Evolutionary conservation across 1,140 invertebrate genomes (phyloP).

Genomic region (Formica selysi): DNA sequence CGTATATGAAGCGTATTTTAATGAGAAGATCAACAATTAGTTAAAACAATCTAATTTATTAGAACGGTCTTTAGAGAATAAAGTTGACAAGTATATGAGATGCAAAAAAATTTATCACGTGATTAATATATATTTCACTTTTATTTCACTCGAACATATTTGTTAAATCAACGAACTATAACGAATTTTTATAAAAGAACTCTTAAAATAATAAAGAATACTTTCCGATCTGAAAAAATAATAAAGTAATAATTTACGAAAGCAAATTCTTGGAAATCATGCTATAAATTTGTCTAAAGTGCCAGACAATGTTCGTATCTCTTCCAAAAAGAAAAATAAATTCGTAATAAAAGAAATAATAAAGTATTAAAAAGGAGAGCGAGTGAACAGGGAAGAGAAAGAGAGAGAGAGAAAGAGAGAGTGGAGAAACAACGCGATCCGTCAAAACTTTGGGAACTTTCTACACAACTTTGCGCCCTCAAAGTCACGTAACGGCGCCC

Average conservation of each 20-base stretch:
- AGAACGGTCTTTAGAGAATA: not conserved
- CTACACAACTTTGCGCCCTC: not conserved
- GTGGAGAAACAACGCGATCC: not conserved
- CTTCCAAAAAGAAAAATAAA: not conserved
- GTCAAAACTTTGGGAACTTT: not conserved
- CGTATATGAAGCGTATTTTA: not conserved
- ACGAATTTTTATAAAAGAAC: not conserved
- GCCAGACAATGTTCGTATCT: not conserved
- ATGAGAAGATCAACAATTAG: conserved; percentile 20
- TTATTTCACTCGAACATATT: not conserved
- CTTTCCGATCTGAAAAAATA: not conserved
- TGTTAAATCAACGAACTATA: not conserved
- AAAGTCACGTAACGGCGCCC: conserved; percentile 24
- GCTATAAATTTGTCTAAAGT: not conserved
- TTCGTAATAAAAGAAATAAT: not conserved
- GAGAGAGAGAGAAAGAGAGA: not conserved
- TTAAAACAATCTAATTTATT: conserved; percentile 26
- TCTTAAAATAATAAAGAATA: not conserved
- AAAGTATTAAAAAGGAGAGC: not conserved
- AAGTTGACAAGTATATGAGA: not conserved
- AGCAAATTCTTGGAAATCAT: not conserved
- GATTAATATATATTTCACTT: not conserved
- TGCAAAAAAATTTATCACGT: not conserved
- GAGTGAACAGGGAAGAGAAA: not conserved
- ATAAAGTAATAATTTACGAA: not conserved